Base-by-base conservation (phyloP, 1,140 invertebrate species). In the Venustaconcha ellipsiformis region DNA sequence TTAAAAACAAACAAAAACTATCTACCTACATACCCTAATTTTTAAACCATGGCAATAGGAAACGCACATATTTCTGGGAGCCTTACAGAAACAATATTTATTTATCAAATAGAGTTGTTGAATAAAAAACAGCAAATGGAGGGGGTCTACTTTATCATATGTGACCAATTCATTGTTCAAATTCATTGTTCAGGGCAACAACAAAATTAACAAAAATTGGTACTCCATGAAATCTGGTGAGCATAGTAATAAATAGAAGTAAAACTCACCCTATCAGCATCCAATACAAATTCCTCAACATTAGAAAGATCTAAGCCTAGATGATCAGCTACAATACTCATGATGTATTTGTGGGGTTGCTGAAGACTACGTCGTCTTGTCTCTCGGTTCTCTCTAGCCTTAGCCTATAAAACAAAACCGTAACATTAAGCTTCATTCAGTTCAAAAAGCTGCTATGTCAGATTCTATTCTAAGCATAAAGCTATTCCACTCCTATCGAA, bases 201-300 rank as follows among this genome's bases (percentile, higher is more conserved):
- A 30, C 26, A 30, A 30, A 30, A 30, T 30, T 4, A 30, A 30
- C 26, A 30, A 30, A 30, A 30, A 30, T 30, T 30, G 26, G 26
- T 30, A 30, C 26, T 30, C 26, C 26, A 30, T 30, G 26, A 30
- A 30, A 30, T 1, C 4, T 30, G 4, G 26, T 30, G 26, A 30
- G 1, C 26, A 30, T 4, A 30, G 26, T 18, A 23, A 23, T 18
- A 3, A 23, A 48, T 26, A 66, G 66, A n/a, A 6, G 62, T 30
- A 65, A 17, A 30, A 17, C 74, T 80, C 76, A 85, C 83, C 72
- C 71, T 78, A 4, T 82, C 78, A 48, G 78, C 69, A 67, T 86
- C 85, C 62, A 86, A 63, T 14, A 82, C 67, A 69, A 82, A 84
- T 60, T 86, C 85, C 67, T 86, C 85, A 14, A 84, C 79, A 20